Evolutionary conservation across 2,797 vertebrate genomes (phyloP).

Genomic region (Rhodeus uyekii): DNA sequence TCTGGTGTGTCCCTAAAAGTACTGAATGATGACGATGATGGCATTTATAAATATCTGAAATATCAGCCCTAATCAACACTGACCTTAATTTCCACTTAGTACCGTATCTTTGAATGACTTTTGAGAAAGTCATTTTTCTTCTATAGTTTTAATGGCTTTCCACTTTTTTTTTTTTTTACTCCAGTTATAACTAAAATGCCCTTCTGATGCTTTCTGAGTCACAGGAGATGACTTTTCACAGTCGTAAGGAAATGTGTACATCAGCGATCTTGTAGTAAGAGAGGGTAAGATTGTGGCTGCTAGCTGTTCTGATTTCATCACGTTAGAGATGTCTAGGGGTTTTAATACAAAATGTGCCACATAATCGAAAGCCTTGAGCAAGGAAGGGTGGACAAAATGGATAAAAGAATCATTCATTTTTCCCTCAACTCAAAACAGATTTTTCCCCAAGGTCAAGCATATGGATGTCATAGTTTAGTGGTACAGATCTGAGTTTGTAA

Average conservation of each 20-base stretch:
- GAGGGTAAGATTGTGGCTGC: conserved; percentile 11
- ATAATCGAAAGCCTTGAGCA: conserved; percentile 7
- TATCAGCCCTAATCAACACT: conserved; percentile 11
- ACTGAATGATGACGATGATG: conserved; percentile 35
- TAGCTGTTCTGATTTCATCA: conserved; percentile 18
- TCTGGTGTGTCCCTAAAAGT: conserved; percentile 63
- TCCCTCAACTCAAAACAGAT: not conserved
- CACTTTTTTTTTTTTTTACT: not conserved
- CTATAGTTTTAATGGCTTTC: not conserved
- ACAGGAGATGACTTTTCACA: conserved; percentile 13
- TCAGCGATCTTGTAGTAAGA: conserved; percentile 17
- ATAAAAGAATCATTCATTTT: not conserved
- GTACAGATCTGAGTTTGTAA: not conserved
- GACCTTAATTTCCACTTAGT: conserved; percentile 14
- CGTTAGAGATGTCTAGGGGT: not conserved
- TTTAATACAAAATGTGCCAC: conserved; percentile 19
- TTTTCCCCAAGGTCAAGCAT: not conserved
- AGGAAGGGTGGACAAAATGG: not conserved
- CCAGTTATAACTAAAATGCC: not conserved
- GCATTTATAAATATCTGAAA: conserved; percentile 32
- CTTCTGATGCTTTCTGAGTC: not conserved
- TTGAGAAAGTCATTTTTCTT: conserved; percentile 9
- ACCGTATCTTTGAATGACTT: conserved; percentile 14
- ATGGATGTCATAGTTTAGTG: not conserved
- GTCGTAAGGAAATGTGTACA: conserved; percentile 27